A percentile compares a stretch with the other conserved stretches of the same genome.
phyloP scores from a whole-genome alignment of 2,113 vertebrate species.

The Dromiciops gliroides region DNA sequence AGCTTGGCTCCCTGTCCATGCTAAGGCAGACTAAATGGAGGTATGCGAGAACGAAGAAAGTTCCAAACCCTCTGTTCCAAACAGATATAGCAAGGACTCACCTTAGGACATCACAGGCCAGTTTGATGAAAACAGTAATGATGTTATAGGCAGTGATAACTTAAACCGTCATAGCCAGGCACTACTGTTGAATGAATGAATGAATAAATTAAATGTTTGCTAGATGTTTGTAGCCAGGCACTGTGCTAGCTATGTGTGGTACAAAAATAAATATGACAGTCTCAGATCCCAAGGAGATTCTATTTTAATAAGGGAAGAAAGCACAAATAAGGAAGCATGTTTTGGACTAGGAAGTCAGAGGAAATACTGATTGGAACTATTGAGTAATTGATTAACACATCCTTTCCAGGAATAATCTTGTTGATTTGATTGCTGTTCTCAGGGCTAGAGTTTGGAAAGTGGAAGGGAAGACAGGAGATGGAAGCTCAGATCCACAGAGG shows the following conservation, averaged over 20 bases:
- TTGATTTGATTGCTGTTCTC: too few relatives aligned
- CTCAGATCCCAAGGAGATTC: not conserved
- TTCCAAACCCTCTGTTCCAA: not conserved
- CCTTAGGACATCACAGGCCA: not conserved
- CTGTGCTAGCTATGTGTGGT: too few relatives aligned
- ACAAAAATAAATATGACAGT: not conserved
- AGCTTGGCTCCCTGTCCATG: not conserved
- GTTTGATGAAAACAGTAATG: not conserved
- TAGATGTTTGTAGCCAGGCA: too few relatives aligned
- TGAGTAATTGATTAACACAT: not conserved
- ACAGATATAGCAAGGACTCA: not conserved
- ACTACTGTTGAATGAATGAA: not conserved
- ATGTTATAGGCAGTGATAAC: not conserved
- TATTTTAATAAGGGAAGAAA: not conserved
- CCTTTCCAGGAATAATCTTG: too few relatives aligned
- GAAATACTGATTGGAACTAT: not conserved
- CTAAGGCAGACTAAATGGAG: not conserved
- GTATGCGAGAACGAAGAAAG: not conserved
- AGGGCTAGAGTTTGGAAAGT: too few relatives aligned
- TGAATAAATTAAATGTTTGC: too few relatives aligned
- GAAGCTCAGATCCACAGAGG: too few relatives aligned
- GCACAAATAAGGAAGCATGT: not conserved
- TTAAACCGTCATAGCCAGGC: not conserved
- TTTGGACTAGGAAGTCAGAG: not conserved
- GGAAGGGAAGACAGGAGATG: too few relatives aligned